Conservation (phyloP, 2,797 vertebrate genomes). For the Varecia variegata region DNA sequence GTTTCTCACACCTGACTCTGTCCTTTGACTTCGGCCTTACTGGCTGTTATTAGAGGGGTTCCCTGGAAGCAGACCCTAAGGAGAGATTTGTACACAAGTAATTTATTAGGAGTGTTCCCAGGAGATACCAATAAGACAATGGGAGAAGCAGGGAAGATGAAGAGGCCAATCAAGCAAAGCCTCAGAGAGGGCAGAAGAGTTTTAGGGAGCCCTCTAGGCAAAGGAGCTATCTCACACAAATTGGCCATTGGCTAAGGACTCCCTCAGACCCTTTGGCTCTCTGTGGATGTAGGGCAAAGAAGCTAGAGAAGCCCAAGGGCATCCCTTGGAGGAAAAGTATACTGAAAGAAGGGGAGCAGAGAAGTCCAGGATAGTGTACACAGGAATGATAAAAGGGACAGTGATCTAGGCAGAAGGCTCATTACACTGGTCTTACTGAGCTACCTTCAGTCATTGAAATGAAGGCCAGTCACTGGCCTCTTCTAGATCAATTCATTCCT, state of each 20-base stretch:
- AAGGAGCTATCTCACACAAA: not conserved
- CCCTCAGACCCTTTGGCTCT: not conserved
- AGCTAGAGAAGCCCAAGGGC: not conserved
- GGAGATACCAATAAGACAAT: not conserved
- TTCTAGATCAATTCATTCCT: not conserved
- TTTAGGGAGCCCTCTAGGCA: not conserved
- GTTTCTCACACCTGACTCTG: not conserved
- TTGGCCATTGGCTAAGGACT: not conserved
- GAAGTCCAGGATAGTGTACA: not conserved
- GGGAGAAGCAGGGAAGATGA: not conserved
- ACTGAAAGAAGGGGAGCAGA: not conserved
- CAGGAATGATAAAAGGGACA: not conserved
- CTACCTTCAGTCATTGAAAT: not conserved
- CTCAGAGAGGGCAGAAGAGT: not conserved
- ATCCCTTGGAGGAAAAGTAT: not conserved
- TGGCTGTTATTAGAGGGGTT: not conserved
- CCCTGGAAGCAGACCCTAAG: not conserved
- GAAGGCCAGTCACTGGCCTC: not conserved
- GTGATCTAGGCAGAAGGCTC: not conserved
- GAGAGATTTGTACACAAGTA: not conserved
- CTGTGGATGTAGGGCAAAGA: not conserved
- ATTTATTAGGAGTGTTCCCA: not conserved
- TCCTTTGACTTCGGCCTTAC: not conserved
- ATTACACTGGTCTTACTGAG: not conserved
- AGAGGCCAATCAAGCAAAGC: not conserved